Evolutionary conservation across 2,888 invertebrate species (phyloP).

Genomic region (Disparrhopalites patrizii): DNA sequence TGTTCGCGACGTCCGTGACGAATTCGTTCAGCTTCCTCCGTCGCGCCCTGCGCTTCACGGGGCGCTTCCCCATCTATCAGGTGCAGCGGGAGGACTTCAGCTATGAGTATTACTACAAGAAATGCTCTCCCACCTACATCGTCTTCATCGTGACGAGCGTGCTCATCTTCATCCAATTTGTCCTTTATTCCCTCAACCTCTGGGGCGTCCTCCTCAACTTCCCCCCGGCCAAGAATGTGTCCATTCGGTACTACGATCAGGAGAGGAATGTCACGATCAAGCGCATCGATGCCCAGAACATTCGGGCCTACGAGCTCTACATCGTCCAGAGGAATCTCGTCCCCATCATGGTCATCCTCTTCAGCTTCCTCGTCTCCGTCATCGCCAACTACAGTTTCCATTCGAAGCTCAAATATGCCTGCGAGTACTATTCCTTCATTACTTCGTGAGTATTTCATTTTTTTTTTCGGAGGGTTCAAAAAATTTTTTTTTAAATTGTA

Average conservation of each 20-base stretch:
- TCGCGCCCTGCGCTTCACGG: too few relatives aligned
- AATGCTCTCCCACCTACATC: background rate
- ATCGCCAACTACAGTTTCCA: background rate
- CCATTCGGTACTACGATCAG: background rate
- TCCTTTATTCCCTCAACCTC: background rate
- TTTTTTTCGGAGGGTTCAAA: background rate
- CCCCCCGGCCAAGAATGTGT: background rate
- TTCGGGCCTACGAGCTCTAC: slow-evolving; percentile 32
- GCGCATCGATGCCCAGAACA: background rate
- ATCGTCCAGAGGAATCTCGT: slow-evolving; percentile 32
- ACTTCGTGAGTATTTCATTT: background rate
- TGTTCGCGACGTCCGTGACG: too few relatives aligned
- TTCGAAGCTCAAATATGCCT: background rate
- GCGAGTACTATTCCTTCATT: background rate
- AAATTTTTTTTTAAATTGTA: background rate
- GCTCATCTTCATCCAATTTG: background rate
- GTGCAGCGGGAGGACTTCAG: too few relatives aligned
- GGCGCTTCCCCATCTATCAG: too few relatives aligned
- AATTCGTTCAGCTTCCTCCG: too few relatives aligned
- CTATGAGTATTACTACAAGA: too few relatives aligned
- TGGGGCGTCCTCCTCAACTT: background rate
- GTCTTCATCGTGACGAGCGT: background rate
- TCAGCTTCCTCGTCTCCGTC: slow-evolving; percentile 15
- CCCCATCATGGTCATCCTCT: slow-evolving; percentile 24
- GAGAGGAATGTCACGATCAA: background rate